Conservation (phyloP, 2,888 invertebrate species). For the Chromoteleia sp. region DNA sequence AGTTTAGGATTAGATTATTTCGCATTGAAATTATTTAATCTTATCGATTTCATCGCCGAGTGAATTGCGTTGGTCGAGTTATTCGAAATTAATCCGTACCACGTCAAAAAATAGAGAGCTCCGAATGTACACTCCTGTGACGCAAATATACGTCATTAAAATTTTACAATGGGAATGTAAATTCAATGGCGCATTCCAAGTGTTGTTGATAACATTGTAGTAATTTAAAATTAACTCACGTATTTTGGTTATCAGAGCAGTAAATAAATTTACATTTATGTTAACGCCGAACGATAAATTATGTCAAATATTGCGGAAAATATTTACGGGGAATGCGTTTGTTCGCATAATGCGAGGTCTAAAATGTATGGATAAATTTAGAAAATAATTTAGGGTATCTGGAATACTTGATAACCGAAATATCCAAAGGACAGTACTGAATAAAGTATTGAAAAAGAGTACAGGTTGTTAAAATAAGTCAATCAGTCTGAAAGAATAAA, state of each 20-base stretch:
- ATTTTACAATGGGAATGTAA: conserved; percentile 17
- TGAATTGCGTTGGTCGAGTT: not conserved
- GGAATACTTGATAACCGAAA: too few relatives aligned
- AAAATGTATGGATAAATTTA: not conserved
- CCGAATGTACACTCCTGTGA: not conserved
- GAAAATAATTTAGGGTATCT: too few relatives aligned
- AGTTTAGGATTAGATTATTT: not conserved
- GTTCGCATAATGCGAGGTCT: not conserved
- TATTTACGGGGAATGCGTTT: conserved; percentile 19
- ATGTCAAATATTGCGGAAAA: conserved; percentile 10
- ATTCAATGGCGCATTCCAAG: conserved; percentile 7
- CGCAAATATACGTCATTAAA: conserved; percentile 2
- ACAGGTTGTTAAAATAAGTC: too few relatives aligned
- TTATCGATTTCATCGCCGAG: not conserved
- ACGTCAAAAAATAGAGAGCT: not conserved
- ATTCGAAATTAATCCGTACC: not conserved
- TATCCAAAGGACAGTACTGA: too few relatives aligned
- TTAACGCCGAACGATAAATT: conserved; percentile 18
- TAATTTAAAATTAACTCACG: conserved; percentile 40
- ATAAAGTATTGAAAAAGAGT: too few relatives aligned
- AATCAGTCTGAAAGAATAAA: too few relatives aligned
- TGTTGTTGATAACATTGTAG: conserved; percentile 23
- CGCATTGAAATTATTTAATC: not conserved
- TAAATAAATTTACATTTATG: conserved; percentile 39
- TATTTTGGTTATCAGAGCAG: conserved; percentile 19